Base-by-base conservation (phyloP, 1,140 invertebrate species). In the Drosophila carrolli region DNA sequence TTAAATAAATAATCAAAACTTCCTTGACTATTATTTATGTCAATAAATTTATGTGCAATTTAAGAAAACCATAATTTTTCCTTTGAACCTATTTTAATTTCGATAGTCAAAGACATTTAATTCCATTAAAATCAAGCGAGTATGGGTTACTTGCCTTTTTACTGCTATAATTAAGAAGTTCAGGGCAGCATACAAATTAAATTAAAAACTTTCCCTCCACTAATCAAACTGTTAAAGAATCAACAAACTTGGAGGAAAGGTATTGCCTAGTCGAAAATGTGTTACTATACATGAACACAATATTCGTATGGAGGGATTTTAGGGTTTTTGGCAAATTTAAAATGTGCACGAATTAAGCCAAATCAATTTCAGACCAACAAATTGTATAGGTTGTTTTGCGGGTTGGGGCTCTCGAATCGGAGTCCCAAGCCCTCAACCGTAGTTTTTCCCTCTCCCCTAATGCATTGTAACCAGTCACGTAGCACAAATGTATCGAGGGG, bases 401-500 rank as follows among this genome's bases (percentile, higher is more conserved):
- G 54, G 60, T 46, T 37, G 61, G 72, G 51, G 38, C 77, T 50
- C 43, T 68, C 56, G 66, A 67, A 50, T 57, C 56, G 56, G 66
- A 67, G 47, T 57, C 59, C 76, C 72, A 41, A 14, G 59, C 54
- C 46, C 57, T 65, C 46, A 41, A 11, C 59, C 63, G 53, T 65
- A 58, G 38, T 59, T 62, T 40, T 19, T 8, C 62, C 47, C 48
- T 46, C 40, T 46, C 48, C 57, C 53, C 43, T 5, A 43, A 68
- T 50, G 60, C 43, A 56, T 67, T 79, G 75, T 79, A 81, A 89
- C 66, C 83, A 83, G 83, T 86, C 83, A 86, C 83, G 83, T 86
- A 89, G 72, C 84, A 83, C 79, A 83, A 86, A 86, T 86, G 84
- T 89, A 88, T 86, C 63, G 83, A 79, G 83, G 78, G 83, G 83